A percentile compares a stretch with the other conserved stretches of the same genome.
Conservation (phyloP, 2,797 vertebrate species). For the Syngnathus rostellatus region DNA sequence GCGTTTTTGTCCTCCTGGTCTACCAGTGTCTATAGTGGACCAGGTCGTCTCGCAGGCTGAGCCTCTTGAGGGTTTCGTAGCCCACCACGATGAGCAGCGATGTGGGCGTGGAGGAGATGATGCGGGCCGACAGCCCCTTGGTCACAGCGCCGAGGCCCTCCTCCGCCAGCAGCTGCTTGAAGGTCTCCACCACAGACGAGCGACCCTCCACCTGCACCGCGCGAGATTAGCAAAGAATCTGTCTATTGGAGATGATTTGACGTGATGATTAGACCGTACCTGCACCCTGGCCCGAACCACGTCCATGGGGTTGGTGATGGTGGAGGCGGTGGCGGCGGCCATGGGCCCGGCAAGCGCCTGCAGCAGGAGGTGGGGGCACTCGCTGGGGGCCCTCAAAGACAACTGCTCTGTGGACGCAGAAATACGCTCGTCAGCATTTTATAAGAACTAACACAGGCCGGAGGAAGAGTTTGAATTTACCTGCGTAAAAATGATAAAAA, state of each 20-base stretch:
- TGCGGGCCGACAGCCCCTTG: conserved; percentile 89
- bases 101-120: conserved; percentile 87
- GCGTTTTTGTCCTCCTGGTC: neutral
- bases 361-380: conserved; percentile 89
- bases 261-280: conserved; percentile 56
- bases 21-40: conserved; percentile 89
- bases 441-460: too few species aligned
- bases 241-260: too few species aligned
- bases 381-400: conserved; percentile 79
- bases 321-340: conserved; percentile 88
- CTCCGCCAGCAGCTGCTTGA: conserved; percentile 86
- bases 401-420: conserved; percentile 76
- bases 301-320: conserved; percentile 97
- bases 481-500: conserved; percentile 96
- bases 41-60: conserved; percentile 87
- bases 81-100: conserved; percentile 93
- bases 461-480: conserved; percentile 54
- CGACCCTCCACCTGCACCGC: conserved; percentile 82
- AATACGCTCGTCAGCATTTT: neutral
- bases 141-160: conserved; percentile 86
- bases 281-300: conserved; percentile 91
- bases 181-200: conserved; percentile 83
- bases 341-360: conserved; percentile 90
- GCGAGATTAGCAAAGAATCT: too few species aligned
- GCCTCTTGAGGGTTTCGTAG: conserved; percentile 93